A percentile compares a stretch with the other conserved stretches of the same genome.
These are phyloP conservation scores for Ernsta delagoae DNA, from an alignment of 2,888 invertebrate species.

Conservation along the genomic window DNA sequence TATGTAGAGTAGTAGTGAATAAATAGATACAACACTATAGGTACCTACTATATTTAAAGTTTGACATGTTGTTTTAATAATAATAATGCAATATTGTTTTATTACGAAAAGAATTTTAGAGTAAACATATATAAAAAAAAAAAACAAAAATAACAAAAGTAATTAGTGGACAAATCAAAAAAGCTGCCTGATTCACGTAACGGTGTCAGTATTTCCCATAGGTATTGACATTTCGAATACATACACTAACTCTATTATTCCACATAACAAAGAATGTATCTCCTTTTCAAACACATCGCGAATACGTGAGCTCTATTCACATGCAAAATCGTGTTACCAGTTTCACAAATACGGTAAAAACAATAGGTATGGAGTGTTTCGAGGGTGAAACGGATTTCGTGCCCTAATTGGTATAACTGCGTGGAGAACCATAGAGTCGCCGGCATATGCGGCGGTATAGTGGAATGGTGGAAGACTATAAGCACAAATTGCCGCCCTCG, in stretches of 20 bases:
- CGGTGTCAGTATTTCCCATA: background rate
- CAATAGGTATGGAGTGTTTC: constrained; percentile 13
- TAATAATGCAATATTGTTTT: too few relatives aligned
- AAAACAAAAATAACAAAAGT: background rate
- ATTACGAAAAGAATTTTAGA: too few relatives aligned
- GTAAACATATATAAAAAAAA: too few relatives aligned
- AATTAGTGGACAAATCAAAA: background rate
- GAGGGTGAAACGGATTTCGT: constrained; percentile 35
- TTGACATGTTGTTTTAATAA: too few relatives aligned
- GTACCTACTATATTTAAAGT: too few relatives aligned
- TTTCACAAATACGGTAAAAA: constrained; percentile 21
- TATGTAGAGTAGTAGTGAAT: too few relatives aligned
- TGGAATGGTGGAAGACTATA: constrained; percentile 56
- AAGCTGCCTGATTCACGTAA: background rate
- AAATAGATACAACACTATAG: too few relatives aligned
- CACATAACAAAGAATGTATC: background rate
- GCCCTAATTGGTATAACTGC: constrained; percentile 45
- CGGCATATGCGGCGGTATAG: constrained; percentile 60
- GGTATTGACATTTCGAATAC: background rate
- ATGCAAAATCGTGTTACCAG: background rate
- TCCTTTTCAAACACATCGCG: background rate
- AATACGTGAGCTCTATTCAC: constrained; percentile 2
- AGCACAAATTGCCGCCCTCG: constrained; percentile 63
- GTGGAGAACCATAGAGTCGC: constrained; percentile 48
- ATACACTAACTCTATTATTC: too few relatives aligned